phyloP scores from a whole-genome alignment of 2,113 vertebrate species.

The Anoplopoma fimbria region DNA sequence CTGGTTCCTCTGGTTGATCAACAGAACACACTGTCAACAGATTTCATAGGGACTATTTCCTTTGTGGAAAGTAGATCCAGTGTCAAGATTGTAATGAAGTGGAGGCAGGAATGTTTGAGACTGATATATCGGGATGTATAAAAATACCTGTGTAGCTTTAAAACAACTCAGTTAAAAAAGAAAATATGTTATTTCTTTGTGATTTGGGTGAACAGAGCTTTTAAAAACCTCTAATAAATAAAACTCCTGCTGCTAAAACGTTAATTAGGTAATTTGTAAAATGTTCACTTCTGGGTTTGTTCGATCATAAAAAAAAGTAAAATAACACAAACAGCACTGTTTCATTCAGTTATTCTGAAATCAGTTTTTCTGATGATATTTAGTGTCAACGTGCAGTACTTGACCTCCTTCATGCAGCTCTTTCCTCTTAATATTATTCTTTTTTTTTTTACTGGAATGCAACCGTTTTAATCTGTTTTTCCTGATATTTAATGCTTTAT shows the following conservation, averaged over 20 bases:
- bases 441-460: conserved; percentile 20
- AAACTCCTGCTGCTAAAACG: conserved; percentile 40
- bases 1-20: neutral
- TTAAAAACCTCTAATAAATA: conserved; percentile 31
- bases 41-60: neutral
- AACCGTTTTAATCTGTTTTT: conserved; percentile 22
- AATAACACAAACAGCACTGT: neutral
- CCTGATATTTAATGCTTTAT: conserved; percentile 38
- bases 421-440: neutral
- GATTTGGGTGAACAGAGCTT: conserved; percentile 44
- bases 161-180: neutral
- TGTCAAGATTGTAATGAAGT: neutral
- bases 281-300: neutral
- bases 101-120: neutral
- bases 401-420: neutral
- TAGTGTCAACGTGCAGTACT: neutral
- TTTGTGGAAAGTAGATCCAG: neutral
- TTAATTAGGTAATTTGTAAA: neutral
- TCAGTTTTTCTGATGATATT: neutral
- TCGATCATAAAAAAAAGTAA: neutral
- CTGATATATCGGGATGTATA: neutral
- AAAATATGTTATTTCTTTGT: neutral
- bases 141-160: neutral
- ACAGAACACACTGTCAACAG: neutral
- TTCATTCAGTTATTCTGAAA: neutral